Evolutionary conservation across 2,797 vertebrate genomes (phyloP).

Genomic region (Octomys mimax): DNA sequence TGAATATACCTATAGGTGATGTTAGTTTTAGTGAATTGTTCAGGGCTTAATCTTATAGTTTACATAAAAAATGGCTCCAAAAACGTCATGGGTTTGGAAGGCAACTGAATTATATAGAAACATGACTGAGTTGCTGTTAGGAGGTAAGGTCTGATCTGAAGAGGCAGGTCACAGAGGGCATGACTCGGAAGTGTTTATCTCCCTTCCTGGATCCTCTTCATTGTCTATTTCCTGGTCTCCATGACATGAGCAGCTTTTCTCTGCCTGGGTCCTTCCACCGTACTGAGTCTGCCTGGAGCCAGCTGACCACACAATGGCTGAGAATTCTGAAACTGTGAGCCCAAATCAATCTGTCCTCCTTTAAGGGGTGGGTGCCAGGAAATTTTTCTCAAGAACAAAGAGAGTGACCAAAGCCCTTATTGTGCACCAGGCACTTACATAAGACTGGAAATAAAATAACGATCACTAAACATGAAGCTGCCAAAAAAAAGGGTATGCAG

Average conservation of each 20-base stretch:
- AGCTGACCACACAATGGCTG: not conserved
- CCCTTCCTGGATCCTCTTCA: not conserved
- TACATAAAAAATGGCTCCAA: not conserved
- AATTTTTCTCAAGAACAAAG: not conserved
- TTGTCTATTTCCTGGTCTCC: not conserved
- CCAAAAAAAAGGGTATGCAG: too few species aligned
- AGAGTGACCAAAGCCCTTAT: not conserved
- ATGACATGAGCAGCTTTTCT: not conserved
- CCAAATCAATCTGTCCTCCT: not conserved
- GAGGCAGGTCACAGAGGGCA: not conserved
- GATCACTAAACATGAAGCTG: not conserved
- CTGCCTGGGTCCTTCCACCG: not conserved
- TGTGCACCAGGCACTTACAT: not conserved
- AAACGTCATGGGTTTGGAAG: not conserved
- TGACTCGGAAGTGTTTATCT: not conserved
- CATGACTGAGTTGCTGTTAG: not conserved
- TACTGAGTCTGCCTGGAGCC: not conserved
- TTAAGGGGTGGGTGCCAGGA: not conserved
- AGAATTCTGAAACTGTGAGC: not conserved
- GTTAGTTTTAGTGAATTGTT: not conserved
- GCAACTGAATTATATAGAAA: not conserved
- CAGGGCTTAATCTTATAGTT: not conserved
- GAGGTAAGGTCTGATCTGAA: not conserved
- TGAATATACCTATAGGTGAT: not conserved
- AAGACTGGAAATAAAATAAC: not conserved